These are phyloP conservation scores for Orussus abietinus DNA, from an alignment of 1,140 invertebrate species.

Conservation along the genomic window DNA sequence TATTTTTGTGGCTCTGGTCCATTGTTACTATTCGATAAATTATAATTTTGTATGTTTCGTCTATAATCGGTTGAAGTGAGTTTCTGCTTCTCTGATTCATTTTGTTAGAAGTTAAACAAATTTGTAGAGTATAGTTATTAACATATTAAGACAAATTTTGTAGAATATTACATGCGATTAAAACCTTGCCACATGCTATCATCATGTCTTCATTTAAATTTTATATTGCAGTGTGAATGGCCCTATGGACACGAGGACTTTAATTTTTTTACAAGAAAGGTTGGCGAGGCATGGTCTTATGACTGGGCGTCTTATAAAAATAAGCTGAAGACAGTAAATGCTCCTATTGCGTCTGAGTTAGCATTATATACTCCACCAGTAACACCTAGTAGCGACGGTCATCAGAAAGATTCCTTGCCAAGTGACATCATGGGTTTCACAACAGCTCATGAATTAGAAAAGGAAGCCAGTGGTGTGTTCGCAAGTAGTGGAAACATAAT, in stretches of 20 bases:
- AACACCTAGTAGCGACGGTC: constrained; percentile 19
- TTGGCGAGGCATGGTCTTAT: constrained; percentile 18
- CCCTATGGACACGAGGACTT: constrained; percentile 22
- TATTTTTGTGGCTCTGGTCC: background rate
- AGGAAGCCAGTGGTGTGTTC: background rate
- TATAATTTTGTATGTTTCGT: constrained; percentile 10
- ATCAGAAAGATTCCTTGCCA: constrained; percentile 7
- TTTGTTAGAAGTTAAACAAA: constrained; percentile 5
- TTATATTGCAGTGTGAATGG: constrained; percentile 28
- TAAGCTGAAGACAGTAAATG: constrained; percentile 2
- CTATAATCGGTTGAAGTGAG: background rate
- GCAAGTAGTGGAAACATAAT: background rate
- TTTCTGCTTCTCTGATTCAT: constrained; percentile 6
- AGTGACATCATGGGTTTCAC: constrained; percentile 4
- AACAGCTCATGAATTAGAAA: constrained; percentile 2
- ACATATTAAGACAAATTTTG: background rate
- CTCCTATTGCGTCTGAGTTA: constrained; percentile 17
- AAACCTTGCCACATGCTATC: background rate
- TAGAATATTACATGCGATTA: constrained; percentile 8
- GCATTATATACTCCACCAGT: constrained; percentile 29
- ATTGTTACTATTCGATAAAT: constrained; percentile 3
- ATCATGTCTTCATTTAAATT: background rate
- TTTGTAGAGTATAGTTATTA: background rate
- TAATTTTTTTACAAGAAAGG: constrained; percentile 13
- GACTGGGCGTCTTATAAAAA: constrained; percentile 13